Base-by-base conservation (phyloP, 2,888 invertebrate species). In the Drosophila kuntzei region DNA sequence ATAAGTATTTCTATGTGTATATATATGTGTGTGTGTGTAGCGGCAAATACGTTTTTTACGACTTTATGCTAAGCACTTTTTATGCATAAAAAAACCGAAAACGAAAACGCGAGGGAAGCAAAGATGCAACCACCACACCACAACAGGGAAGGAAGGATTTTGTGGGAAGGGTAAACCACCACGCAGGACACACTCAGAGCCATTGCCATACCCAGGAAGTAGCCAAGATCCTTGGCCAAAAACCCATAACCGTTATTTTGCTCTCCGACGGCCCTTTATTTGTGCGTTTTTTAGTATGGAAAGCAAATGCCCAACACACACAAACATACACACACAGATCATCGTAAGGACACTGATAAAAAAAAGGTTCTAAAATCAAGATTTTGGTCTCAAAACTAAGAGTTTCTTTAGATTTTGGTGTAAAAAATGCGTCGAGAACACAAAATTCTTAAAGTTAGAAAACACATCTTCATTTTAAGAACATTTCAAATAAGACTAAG, bases 51-150 rank as follows among this genome's bases (percentile, higher is more conserved):
- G 83, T 89, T 88, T 90, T 90, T 88, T 88, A 88, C 88, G 89
- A 90, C 88, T 89, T 88, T 89, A 90, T 89, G 90, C 89, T 89
- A 90, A 90, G 87, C 87, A 89, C 83, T 89, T 89, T 83, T 89
- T 89, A 89, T 89, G 89, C 90, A 89, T 90, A 89, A 82, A 90
- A 79, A 75, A 70, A 47, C 59, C 53, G 34, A 60, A 51, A 46
- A 44, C 34, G 25, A 12, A 37, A 41, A 41, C 39, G 41, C 34
- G 47, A 39, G 46, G 16, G 16, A 0, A 32, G 32, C 50, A 25
- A n/a, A 34, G 39, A 34, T 65, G 37, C 71, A 60, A 71, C 79
- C 76, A 76, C 75, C 76, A 47, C 64, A 67, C 11, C 18, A 4
- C 18, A 16, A 37, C 59, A 54, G 18, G 29, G 18, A 16, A 58